Evolutionary conservation across 2,888 invertebrate species (phyloP).

Genomic region (Conops quadrifasciatus): DNA sequence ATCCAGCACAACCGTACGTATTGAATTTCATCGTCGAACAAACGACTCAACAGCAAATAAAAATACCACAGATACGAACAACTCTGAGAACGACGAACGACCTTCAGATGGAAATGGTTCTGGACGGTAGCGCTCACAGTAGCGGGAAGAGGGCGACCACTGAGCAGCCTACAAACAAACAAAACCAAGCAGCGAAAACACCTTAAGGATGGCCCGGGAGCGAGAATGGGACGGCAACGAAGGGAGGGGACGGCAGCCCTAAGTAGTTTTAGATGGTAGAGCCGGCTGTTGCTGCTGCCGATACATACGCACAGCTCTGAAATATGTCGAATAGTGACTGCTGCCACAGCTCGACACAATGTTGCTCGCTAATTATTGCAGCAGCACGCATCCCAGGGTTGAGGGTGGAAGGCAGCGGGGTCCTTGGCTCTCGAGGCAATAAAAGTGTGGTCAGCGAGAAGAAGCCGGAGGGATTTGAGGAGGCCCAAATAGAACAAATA

Average conservation of each 20-base stretch:
- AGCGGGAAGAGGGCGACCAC: neutral
- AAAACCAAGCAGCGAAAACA: neutral
- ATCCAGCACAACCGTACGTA: constrained; percentile 17
- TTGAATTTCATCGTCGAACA: constrained; percentile 21
- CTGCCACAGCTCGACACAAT: constrained; percentile 9
- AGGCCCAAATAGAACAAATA: too few relatives aligned
- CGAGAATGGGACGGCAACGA: neutral
- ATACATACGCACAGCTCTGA: constrained; percentile 13
- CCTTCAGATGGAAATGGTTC: constrained; percentile 28
- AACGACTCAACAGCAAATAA: constrained; percentile 7
- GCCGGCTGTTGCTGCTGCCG: constrained; percentile 26
- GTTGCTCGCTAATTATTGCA: constrained; percentile 31
- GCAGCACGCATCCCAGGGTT: neutral
- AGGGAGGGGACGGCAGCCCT: neutral
- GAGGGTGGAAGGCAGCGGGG: neutral
- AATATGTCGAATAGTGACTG: constrained; percentile 11
- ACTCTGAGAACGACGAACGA: constrained; percentile 28
- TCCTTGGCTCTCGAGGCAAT: neutral
- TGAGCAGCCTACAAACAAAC: neutral
- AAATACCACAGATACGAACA: constrained; percentile 16
- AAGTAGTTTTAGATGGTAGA: constrained; percentile 18
- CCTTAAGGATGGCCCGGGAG: neutral
- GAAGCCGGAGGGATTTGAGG: neutral
- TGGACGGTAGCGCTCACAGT: neutral
- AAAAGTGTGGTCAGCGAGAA: neutral